A percentile compares a stretch with the other conserved stretches of the same genome.
Evolutionary conservation across 2,113 vertebrate species (phyloP).

Genomic region (Pygoscelis antarcticus): DNA sequence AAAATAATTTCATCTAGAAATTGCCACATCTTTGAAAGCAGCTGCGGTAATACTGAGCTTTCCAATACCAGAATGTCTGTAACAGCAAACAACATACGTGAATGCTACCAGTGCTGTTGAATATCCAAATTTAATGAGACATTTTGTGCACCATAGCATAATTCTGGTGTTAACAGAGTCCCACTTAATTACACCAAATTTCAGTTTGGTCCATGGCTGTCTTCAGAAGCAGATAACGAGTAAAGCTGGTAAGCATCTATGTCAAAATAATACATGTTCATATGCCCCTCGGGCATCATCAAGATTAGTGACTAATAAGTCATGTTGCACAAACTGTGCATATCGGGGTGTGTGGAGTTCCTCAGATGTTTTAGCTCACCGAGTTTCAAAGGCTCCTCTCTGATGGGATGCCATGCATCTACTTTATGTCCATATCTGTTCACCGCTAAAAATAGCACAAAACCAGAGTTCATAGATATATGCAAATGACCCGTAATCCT

Average conservation of each 20-base stretch:
- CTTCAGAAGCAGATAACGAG: not conserved
- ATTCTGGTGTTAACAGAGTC: not conserved
- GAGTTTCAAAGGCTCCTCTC: not conserved
- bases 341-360: accelerated
- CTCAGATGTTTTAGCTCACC: not conserved
- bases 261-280: not conserved
- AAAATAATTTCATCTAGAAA: not conserved
- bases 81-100: not conserved
- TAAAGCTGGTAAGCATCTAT: not conserved
- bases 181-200: not conserved
- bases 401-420: not conserved
- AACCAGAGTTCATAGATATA: not conserved
- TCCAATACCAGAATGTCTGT: not conserved
- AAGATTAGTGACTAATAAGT: not conserved
- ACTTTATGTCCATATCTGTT: not conserved
- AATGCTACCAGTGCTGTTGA: not conserved
- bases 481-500: not conserved
- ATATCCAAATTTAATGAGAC: not conserved
- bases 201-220: not conserved
- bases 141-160: not conserved
- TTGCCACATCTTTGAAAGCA: not conserved
- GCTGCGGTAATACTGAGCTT: not conserved
- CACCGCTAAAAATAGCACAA: not conserved
- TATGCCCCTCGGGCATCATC: not conserved
- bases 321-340: not conserved